A percentile compares a stretch with the other conserved stretches of the same genome.
These are phyloP conservation scores for Mustela erminea DNA, from an alignment of 2,797 vertebrate genomes.

Conservation along the genomic window DNA sequence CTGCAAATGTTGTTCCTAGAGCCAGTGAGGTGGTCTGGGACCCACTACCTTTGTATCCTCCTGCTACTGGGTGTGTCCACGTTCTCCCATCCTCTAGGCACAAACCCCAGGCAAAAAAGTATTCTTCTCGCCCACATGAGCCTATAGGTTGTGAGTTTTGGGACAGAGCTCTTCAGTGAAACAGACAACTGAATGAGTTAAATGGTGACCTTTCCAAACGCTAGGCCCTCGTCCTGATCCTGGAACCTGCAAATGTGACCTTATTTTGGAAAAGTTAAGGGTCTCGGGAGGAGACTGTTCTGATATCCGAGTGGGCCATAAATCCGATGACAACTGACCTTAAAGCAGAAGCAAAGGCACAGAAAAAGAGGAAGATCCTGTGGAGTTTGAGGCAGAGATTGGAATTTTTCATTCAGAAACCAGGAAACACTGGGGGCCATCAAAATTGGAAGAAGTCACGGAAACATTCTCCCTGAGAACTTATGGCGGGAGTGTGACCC, in stretches of 20 bases:
- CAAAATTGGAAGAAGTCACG: not conserved
- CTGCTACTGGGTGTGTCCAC: rapidly evolving
- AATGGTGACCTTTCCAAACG: not conserved
- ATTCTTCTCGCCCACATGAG: not conserved
- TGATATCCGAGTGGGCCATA: not conserved
- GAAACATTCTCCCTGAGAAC: not conserved
- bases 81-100: not conserved
- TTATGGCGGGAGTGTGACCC: not conserved
- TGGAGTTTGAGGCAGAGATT: not conserved
- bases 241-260: not conserved
- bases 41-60: not conserved
- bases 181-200: not conserved
- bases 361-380: not conserved
- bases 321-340: not conserved
- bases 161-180: not conserved
- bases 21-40: not conserved
- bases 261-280: not conserved
- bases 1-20: not conserved
- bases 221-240: not conserved
- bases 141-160: not conserved
- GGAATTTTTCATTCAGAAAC: not conserved
- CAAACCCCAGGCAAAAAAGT: not conserved
- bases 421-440: not conserved
- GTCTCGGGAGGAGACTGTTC: not conserved
- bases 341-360: not conserved